Evolutionary conservation across 2,113 vertebrate species (phyloP), one percentile per base, ranked within the genome.

Genomic region (Hemicordylus capensis): DNA sequence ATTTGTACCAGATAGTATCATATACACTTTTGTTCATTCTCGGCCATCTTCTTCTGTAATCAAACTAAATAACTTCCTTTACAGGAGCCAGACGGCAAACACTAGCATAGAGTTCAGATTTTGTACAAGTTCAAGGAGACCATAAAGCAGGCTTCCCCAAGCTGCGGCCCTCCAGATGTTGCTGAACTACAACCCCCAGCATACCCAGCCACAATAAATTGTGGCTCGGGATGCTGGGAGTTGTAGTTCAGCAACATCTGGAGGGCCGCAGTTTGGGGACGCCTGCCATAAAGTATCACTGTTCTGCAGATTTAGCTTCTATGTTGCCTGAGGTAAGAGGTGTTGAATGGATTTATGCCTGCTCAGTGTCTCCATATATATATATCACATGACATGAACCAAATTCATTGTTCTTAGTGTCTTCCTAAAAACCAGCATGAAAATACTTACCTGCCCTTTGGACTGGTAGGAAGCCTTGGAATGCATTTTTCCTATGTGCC

Each of bases 401-500:
- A 19, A 26, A 44, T 58, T n/a, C 7, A 37, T 72, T 31, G 12
- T 44, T 67, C 51, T 84, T 69, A 78, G 61, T 67, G 34, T 20
- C 6, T 85, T 85, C 28, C 67, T 80, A 51, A 5, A 39, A 37
- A 26, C n/a, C 76, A 51, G 76, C 31, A 26, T 79, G 54, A 85
- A 74, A 75, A 48, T 9, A 39, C 14, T 63, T 24, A 46, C 24
- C 4, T 76, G 42, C 28, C n/a, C 54, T 14, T 28, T 79, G 39
- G 56, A 80, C 26, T 51, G 44, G 28, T 56, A 46, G 42, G 28
- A 72, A 79, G 44, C 24, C 67, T 78, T 73, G 67, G 26, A 80
- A 73, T 85, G 84, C 67, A 79, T 73, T 85, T 80, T 42, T 54
- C 77, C 6, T 79, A 12, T 73, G 56, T 80, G 66, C 84, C 84